Evolutionary conservation across 2,113 vertebrate genomes (phyloP), one percentile per base, ranked within the genome.

Genomic region (Epinephelus moara): DNA sequence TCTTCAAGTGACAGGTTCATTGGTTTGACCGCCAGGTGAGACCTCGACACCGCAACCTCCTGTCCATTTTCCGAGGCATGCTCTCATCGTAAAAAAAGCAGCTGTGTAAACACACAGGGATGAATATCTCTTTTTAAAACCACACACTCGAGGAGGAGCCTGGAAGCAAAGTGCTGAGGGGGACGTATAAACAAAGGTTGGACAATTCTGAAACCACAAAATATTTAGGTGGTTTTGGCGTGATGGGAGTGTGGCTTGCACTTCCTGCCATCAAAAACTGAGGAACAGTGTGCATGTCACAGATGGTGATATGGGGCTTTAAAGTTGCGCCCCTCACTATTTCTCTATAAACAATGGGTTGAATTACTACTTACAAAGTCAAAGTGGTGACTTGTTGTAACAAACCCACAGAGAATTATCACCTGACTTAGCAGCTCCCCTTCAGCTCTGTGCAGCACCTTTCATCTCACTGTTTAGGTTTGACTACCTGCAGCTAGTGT

Each of bases 1-100:
- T 33, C 73, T 61, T 78, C 25, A 78, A 68, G 74, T 81, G 77
- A 84, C 77, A 81, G 80, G 83, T 88, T 87, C 78, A 86, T 82
- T 75, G 61, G n/a, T 30, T 82, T 69, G 70, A 69, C 73, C 21
- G 13, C 73, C 81, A 82, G 78, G 70, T 75, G 47, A 55, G 37
- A 71, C 64, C 37, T 40, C n/a, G 0, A 30, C 53, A 37, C n/a
- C 14, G 25, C 25, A 77, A 45, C 62, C 82, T 87, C 53, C 68
- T 23, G 74, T 81, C 73, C 77, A 25, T 66, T 70, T 42, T 70
- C 55, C 47, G 11, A 3, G 21, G 56, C 73, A 56, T 23, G 30
- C 21, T 55, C 33, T 21, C 61, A 14, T 78, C 21, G 40, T 76
- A 72, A 69, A 68, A 73, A 72, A 67, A 70, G 30, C 78, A 73